phyloP scores from a whole-genome alignment of 37 sponge, comb jelly and placozoan species.

The Oopsacas minuta region DNA sequence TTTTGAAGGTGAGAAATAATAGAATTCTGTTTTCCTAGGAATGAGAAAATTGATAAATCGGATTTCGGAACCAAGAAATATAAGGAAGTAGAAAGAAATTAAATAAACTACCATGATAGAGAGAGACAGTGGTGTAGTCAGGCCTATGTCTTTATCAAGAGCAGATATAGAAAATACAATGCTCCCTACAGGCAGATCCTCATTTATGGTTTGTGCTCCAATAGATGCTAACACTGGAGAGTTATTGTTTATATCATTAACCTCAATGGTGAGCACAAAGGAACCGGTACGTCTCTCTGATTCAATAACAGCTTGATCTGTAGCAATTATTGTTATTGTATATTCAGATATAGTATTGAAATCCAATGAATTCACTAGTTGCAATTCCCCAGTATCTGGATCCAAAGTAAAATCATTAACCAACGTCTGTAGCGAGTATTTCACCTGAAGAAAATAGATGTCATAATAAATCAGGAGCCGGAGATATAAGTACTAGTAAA shows the following conservation, averaged over 20 bases:
- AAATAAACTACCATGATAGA: not conserved
- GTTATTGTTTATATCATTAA: not conserved
- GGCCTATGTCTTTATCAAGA: not conserved
- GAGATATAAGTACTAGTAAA: no score
- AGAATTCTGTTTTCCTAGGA: no score
- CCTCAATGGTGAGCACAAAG: not conserved
- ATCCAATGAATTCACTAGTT: not conserved
- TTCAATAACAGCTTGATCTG: not conserved
- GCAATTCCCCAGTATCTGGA: constrained; percentile 4
- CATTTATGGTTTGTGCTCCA: not conserved
- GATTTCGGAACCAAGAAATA: no score
- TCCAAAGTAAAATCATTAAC: not conserved
- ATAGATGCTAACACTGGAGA: not conserved
- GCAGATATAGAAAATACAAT: constrained; percentile 1
- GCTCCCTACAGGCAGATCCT: not conserved
- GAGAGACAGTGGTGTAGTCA: not conserved
- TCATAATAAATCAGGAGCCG: no score
- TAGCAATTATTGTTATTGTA: not conserved
- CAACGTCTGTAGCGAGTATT: not conserved
- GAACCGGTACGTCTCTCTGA: not conserved
- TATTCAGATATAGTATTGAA: not conserved
- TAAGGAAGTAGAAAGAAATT: no score
- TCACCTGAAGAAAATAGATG: not conserved
- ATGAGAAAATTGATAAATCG: no score
- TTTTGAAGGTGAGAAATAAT: no score